Evolutionary conservation across 1,140 invertebrate genomes (phyloP).

Genomic region (Danaus melanippus): DNA sequence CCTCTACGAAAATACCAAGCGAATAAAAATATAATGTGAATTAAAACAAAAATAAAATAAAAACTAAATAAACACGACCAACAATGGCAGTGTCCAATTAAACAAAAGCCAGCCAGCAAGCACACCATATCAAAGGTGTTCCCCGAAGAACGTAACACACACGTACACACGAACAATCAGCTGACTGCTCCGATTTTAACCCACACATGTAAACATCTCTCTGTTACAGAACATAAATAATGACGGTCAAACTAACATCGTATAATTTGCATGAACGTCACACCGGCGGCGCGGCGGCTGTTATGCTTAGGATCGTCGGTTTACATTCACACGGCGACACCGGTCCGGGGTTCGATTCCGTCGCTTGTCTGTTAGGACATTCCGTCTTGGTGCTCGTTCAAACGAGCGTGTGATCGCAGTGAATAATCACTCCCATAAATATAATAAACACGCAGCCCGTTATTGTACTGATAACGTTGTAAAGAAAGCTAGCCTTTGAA

Average conservation of each 20-base stretch:
- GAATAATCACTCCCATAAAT: slow-evolving; percentile 64
- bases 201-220: slow-evolving; percentile 49
- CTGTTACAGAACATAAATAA: slow-evolving; percentile 72
- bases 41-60: slow-evolving; percentile 21
- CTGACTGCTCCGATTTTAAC: slow-evolving; percentile 71
- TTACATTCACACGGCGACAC: slow-evolving; percentile 45
- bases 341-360: slow-evolving; percentile 35
- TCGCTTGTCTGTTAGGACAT: slow-evolving; percentile 44
- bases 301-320: slow-evolving; percentile 55
- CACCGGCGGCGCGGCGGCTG: slow-evolving; percentile 47
- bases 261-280: slow-evolving; percentile 66
- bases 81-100: slow-evolving; percentile 70
- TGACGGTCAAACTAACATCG: slow-evolving; percentile 67
- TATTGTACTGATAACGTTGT: slow-evolving; percentile 22
- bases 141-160: slow-evolving; percentile 68
- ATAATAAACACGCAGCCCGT: slow-evolving; percentile 46
- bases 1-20: slow-evolving; percentile 14
- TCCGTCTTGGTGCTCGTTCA: slow-evolving; percentile 20
- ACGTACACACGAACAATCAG: slow-evolving; percentile 46
- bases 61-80: slow-evolving; percentile 54
- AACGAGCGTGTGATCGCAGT: slow-evolving; percentile 54
- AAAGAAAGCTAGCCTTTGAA: slow-evolving; percentile 12
- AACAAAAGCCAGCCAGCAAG: slow-evolving; percentile 44
- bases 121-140: slow-evolving; percentile 71
- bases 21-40: slow-evolving; percentile 4